Percentiles rank a stretch among this genome's conserved stretches.
Conservation (phyloP, 2,113 vertebrate genomes). For the Tonatia bakeri region DNA sequence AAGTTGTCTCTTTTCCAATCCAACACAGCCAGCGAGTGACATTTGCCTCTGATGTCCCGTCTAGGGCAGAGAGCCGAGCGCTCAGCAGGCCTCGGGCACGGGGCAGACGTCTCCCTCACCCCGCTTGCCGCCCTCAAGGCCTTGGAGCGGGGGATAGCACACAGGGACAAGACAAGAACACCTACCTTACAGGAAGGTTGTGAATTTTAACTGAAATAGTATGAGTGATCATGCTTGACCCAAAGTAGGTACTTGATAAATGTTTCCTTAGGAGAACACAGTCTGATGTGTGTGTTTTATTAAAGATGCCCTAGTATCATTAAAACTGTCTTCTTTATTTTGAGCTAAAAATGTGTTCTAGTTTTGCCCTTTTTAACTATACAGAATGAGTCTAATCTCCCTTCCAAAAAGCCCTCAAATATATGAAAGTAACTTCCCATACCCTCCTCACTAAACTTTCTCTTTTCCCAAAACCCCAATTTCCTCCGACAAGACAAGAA, state of each 20-base stretch:
- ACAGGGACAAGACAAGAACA: background rate
- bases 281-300: background rate
- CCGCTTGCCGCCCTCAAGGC: background rate
- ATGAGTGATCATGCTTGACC: background rate
- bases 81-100: background rate
- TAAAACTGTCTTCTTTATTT: background rate
- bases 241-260: background rate
- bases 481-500: constrained; percentile 5
- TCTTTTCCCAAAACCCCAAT: background rate
- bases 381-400: background rate
- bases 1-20: background rate
- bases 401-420: background rate
- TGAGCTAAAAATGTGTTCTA: background rate
- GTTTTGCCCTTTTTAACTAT: background rate
- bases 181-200: background rate
- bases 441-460: background rate
- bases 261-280: background rate
- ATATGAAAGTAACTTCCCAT: background rate
- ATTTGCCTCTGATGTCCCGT: rapidly evolving
- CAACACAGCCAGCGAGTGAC: background rate
- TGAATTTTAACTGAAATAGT: background rate
- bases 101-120: background rate
- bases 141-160: background rate
- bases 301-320: background rate
- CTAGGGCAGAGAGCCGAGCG: background rate